Evolutionary conservation across 2,797 vertebrate genomes (phyloP).

Genomic region (Leucoraja ocellata): DNA sequence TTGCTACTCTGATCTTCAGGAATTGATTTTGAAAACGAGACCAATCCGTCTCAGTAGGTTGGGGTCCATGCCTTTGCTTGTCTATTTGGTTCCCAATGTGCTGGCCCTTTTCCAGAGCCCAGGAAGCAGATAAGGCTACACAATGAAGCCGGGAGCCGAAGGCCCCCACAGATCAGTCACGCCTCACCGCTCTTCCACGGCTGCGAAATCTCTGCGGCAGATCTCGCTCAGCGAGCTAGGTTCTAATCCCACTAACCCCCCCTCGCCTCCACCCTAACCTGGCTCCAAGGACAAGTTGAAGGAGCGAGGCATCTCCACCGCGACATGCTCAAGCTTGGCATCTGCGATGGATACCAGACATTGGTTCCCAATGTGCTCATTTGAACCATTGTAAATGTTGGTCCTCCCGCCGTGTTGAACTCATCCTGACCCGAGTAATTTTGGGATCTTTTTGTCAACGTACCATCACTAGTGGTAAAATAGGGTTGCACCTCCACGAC

Average conservation of each 20-base stretch:
- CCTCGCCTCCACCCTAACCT: not conserved
- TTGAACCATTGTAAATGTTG: not conserved
- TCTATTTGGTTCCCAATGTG: not conserved
- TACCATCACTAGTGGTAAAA: not conserved
- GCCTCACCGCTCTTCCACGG: not conserved
- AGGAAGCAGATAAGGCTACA: not conserved
- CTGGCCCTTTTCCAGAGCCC: not conserved
- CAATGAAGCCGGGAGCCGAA: not conserved
- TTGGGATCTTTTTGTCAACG: not conserved
- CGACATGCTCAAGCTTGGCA: not conserved
- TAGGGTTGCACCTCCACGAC: not conserved
- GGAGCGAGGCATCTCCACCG: too few relatives aligned
- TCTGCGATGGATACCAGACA: not conserved
- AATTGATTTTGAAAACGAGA: not conserved
- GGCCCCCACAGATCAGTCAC: not conserved
- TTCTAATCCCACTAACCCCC: not conserved
- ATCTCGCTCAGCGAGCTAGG: too few relatives aligned
- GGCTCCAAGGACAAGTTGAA: not conserved
- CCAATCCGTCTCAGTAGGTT: not conserved
- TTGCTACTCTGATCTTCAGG: not conserved
- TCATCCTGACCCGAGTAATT: conserved; percentile 1
- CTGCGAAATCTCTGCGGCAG: not conserved
- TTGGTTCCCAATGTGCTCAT: not conserved
- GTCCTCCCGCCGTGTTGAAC: not conserved
- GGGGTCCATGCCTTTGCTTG: not conserved